phyloP scores from a whole-genome alignment of 2,113 vertebrate species.

The Vanacampus margaritifer region DNA sequence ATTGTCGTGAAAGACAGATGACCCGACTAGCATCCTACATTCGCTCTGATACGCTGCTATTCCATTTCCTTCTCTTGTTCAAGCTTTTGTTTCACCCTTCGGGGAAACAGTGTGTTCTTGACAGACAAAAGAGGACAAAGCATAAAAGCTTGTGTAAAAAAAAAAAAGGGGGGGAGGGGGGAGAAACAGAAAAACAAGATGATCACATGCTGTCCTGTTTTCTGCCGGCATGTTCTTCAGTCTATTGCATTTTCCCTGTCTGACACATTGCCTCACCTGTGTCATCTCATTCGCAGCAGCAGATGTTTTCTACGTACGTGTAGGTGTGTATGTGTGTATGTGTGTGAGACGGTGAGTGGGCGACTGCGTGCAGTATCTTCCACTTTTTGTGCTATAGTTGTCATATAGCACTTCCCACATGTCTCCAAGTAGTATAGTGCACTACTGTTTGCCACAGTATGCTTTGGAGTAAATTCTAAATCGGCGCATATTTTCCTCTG shows the following conservation, averaged over 20 bases:
- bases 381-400: not conserved
- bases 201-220: slow-evolving; percentile 64
- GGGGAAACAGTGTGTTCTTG: slow-evolving; percentile 53
- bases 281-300: slow-evolving; percentile 44
- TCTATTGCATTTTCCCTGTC: slow-evolving; percentile 44
- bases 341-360: not conserved
- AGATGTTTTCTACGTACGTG: slow-evolving; percentile 33
- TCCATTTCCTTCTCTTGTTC: slow-evolving; percentile 40
- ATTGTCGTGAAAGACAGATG: slow-evolving; percentile 55
- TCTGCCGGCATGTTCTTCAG: slow-evolving; percentile 27
- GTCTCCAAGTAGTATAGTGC: not conserved
- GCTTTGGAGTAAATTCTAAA: not conserved
- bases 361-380: not conserved
- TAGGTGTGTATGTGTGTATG: slow-evolving; percentile 11
- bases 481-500: not conserved
- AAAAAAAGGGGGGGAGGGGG: not conserved
- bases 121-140: slow-evolving; percentile 56
- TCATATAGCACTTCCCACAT: not conserved
- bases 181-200: slow-evolving; percentile 34
- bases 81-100: slow-evolving; percentile 46
- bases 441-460: not conserved
- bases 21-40: slow-evolving; percentile 37
- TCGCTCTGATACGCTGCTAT: slow-evolving; percentile 41
- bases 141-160: slow-evolving; percentile 40
- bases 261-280: slow-evolving; percentile 13